These are phyloP conservation scores for Cryptus viduatorius DNA, from an alignment of 2,888 invertebrate species.

Conservation along the genomic window DNA sequence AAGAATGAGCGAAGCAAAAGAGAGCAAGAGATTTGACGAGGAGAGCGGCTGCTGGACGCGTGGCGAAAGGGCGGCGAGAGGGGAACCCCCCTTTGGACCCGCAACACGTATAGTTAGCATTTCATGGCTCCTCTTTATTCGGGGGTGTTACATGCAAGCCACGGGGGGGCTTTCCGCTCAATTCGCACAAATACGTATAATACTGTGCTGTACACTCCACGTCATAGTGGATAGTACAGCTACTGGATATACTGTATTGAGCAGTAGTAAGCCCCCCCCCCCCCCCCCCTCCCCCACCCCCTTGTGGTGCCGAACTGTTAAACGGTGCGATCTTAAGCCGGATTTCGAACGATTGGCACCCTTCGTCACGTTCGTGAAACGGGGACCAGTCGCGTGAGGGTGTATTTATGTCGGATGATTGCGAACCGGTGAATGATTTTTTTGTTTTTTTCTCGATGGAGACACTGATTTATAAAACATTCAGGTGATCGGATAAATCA, in stretches of 20 bases:
- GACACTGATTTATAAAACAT: neutral
- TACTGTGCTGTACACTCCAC: constrained; percentile 30
- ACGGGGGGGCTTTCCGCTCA: constrained; percentile 73
- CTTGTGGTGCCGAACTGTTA: constrained; percentile 71
- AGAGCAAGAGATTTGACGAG: constrained; percentile 62
- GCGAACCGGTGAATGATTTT: constrained; percentile 9
- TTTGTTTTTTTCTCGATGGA: neutral
- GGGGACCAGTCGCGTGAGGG: constrained; percentile 60
- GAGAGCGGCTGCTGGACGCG: constrained; percentile 43
- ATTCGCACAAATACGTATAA: constrained; percentile 58
- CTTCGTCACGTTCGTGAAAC: constrained; percentile 61
- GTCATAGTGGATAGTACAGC: constrained; percentile 13
- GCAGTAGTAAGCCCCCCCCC: constrained; percentile 41
- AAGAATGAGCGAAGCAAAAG: constrained; percentile 60
- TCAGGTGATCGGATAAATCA: neutral
- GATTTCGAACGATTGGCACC: constrained; percentile 72
- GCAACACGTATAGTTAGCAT: constrained; percentile 79
- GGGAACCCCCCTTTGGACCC: constrained; percentile 70
- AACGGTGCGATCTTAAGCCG: constrained; percentile 81
- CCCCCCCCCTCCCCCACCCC: no score
- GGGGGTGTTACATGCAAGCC: constrained; percentile 77
- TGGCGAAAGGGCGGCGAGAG: constrained; percentile 39
- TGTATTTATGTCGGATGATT: constrained; percentile 1
- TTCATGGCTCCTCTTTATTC: constrained; percentile 79
- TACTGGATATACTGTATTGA: constrained; percentile 29